phyloP scores from a whole-genome alignment of 2,888 invertebrate genomes.

The Platynereis dumerilii region DNA sequence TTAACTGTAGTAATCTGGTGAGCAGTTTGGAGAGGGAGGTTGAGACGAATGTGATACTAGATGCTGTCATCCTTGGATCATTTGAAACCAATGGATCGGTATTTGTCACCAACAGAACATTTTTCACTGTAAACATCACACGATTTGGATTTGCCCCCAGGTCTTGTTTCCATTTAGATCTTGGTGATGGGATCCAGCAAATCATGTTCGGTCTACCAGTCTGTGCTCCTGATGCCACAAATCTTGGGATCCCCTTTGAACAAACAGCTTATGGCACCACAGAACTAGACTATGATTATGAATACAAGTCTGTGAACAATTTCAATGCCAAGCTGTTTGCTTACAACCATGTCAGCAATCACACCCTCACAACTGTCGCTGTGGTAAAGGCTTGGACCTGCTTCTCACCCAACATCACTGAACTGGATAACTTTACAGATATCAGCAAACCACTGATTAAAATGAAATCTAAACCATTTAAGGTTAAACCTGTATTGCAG shows the following conservation, averaged over 20 bases:
- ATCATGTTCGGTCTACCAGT: background rate
- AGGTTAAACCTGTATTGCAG: background rate
- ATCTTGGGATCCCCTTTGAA: background rate
- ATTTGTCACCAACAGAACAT: background rate
- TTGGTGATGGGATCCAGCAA: conserved; percentile 1
- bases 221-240: conserved; percentile 1
- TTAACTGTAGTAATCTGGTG: conserved; percentile 5
- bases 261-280: background rate
- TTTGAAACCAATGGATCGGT: background rate
- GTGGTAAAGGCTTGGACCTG: background rate
- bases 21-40: background rate
- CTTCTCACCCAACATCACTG: background rate
- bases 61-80: conserved; percentile 1
- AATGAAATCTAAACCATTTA: background rate
- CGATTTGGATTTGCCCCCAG: background rate
- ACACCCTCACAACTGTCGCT: background rate
- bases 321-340: conserved; percentile 1
- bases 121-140: background rate
- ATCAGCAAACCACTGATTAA: background rate
- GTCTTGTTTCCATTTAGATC: background rate
- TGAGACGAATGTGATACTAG: background rate
- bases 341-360: background rate
- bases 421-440: conserved; percentile 2
- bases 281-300: background rate
- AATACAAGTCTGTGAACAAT: background rate